phyloP scores from a whole-genome alignment of 2,113 vertebrate genomes.

The Psophia crepitans region DNA sequence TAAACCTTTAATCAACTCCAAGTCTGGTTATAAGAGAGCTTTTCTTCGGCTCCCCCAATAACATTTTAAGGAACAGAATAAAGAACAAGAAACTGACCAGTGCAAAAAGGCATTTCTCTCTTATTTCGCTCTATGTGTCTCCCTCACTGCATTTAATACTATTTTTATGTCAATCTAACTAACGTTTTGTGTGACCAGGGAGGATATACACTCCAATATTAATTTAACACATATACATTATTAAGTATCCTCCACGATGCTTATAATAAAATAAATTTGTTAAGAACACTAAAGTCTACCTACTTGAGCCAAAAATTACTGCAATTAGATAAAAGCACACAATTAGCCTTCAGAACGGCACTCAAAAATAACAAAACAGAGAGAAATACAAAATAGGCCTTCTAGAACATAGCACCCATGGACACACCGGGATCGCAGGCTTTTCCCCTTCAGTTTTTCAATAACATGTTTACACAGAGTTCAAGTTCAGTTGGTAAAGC shows the following conservation, averaged over 20 bases:
- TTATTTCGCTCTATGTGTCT: neutral
- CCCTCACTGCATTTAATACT: neutral
- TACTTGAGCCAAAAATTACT: neutral
- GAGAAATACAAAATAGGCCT: neutral
- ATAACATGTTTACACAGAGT: neutral
- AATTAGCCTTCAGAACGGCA: neutral
- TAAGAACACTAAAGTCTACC: neutral
- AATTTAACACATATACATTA: neutral
- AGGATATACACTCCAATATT: neutral
- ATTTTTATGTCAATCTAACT: conserved; percentile 21
- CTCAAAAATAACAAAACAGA: neutral
- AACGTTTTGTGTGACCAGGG: neutral
- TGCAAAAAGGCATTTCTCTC: neutral
- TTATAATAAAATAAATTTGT: neutral
- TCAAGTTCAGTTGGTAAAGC: neutral
- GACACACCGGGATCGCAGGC: neutral
- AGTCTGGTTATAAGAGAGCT: neutral
- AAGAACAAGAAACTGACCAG: neutral
- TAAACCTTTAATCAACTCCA: neutral
- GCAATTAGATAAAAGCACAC: neutral
- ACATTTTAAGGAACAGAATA: neutral
- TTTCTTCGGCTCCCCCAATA: neutral
- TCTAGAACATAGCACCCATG: neutral
- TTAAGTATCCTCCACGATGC: neutral
- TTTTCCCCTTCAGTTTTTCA: neutral